Conservation (phyloP, 2,888 invertebrate species). For the Morpho deidamia region DNA sequence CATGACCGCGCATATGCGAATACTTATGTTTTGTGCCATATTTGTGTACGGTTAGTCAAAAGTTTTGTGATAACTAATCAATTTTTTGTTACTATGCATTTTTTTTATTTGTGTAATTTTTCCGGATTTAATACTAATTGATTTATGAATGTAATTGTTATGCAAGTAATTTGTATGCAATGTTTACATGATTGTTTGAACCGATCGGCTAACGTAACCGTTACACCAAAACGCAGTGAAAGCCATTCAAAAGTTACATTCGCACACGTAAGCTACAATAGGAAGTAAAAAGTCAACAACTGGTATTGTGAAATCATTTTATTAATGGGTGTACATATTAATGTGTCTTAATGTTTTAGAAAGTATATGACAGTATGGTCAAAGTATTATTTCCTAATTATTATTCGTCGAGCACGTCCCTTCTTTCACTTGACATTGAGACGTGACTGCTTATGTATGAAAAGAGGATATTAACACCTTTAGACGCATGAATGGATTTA, state of each 20-base stretch:
- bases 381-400: constrained; percentile 33
- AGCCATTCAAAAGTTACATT: constrained; percentile 46
- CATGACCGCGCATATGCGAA: constrained; percentile 58
- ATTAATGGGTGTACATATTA: constrained; percentile 9
- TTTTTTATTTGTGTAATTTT: constrained; percentile 8
- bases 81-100: constrained; percentile 15
- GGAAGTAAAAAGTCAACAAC: constrained; percentile 16
- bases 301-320: constrained; percentile 20
- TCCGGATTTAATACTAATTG: constrained; percentile 16
- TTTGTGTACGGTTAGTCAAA: constrained; percentile 62
- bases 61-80: constrained; percentile 23
- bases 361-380: constrained; percentile 22
- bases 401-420: constrained; percentile 46
- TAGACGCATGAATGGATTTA: constrained; percentile 7
- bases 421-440: constrained; percentile 74
- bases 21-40: constrained; percentile 61
- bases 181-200: constrained; percentile 37
- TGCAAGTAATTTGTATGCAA: constrained; percentile 50
- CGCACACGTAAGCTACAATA: constrained; percentile 21
- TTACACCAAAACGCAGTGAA: constrained; percentile 58
- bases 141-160: constrained; percentile 45
- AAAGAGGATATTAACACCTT: constrained; percentile 56
- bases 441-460: constrained; percentile 46
- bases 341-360: constrained; percentile 25
- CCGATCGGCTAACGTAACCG: constrained; percentile 48